phyloP scores from a whole-genome alignment of 2,797 vertebrate species.

The Anas acuta region DNA sequence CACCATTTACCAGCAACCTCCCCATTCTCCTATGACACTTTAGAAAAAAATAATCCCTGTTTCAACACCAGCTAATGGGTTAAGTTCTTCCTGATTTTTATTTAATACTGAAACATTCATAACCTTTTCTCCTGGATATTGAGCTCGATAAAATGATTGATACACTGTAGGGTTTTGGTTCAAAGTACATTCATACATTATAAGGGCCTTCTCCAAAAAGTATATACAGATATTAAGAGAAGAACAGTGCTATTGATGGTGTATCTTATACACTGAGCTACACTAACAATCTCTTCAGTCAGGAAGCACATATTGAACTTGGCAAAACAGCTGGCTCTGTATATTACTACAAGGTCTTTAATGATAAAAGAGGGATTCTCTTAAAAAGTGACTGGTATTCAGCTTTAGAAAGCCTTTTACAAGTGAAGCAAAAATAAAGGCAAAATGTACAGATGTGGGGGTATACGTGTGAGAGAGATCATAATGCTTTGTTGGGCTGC shows the following conservation, averaged over 20 bases:
- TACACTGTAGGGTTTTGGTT: not conserved
- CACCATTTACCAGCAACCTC: not conserved
- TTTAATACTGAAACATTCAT: not conserved
- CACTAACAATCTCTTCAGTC: not conserved
- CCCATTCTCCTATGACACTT: not conserved
- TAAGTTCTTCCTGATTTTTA: not conserved
- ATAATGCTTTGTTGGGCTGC: no score
- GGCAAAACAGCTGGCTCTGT: not conserved
- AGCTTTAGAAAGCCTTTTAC: not conserved
- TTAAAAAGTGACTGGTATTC: not conserved
- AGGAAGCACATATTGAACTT: not conserved
- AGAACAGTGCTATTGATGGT: not conserved
- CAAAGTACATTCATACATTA: not conserved
- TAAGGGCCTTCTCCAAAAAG: not conserved
- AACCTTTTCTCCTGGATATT: not conserved
- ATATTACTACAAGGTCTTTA: not conserved
- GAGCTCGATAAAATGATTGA: not conserved
- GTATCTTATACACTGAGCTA: not conserved
- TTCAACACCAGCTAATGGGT: not conserved
- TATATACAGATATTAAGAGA: accelerated
- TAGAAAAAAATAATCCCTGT: no score
- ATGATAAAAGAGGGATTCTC: not conserved
- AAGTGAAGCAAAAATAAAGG: not conserved
- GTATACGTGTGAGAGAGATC: no score
- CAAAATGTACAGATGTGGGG: no score